Evolutionary conservation across 2,113 vertebrate genomes (phyloP), one percentile per base, ranked within the genome.

Genomic region (Myrmophylax atrothorax): DNA sequence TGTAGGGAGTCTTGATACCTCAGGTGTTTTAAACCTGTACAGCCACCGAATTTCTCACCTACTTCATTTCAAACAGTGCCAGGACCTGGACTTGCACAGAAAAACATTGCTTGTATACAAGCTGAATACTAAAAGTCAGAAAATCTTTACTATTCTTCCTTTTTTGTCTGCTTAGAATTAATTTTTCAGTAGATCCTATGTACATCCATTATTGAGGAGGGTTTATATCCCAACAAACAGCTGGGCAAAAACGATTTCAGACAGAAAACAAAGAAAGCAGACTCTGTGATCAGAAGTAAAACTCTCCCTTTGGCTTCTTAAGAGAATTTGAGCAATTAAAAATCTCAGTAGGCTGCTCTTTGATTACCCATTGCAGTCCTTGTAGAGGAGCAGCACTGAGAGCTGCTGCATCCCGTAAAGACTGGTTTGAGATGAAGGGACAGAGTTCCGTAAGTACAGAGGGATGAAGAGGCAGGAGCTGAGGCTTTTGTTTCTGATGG

Each of bases 291-390:
- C 46, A 80, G 81, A 91, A 74, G 66, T 88, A 50, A 92, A 97
- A 58, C 50, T 47, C 62, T 29, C 59, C 8, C n/a, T 44, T 20
- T 38, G 29, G 29, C 35, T 80, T 77, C 72, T 72, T 37, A 42
- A 44, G 79, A 87, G 70, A 92, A 77, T 55, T 11, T 67, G 70
- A 58, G 83, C 46, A 87, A 87, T 84, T 84, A 94, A 93, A 96
- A 70, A 29, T 89, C 50, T 70, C 49, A 73, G 46, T 31, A 55
- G 64, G 35, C 52, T 87, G 52, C 29, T 63, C 52, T 74, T 77
- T 40, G 78, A 70, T 95, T 93, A 53, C 70, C 85, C 72, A 60
- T 33, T 14, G 9, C 63, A 93, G 23, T 56, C 76, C 64, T 78
- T 49, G 14, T 8, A 26, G 50, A 87, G 50, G 13, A 93, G 63